A percentile compares a stretch with the other conserved stretches of the same genome.
phyloP scores from a whole-genome alignment of 2,888 invertebrate species.

The Standfussiana lucernea region DNA sequence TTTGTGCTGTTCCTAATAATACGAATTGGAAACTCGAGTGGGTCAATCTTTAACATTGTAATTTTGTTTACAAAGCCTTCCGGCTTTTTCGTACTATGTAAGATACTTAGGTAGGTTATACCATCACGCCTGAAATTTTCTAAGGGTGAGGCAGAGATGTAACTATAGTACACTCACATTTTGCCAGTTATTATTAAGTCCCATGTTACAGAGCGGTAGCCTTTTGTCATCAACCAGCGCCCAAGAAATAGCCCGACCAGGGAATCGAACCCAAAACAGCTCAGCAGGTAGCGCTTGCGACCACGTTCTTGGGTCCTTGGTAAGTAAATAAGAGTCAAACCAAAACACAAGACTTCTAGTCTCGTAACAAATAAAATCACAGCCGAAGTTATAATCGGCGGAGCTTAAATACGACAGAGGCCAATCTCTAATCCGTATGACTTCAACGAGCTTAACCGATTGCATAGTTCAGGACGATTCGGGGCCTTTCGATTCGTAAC shows the following conservation, averaged over 20 bases:
- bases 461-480: conserved; percentile 40
- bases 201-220: background rate
- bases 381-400: conserved; percentile 39
- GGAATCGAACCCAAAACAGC: background rate
- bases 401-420: conserved; percentile 38
- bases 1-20: conserved; percentile 42
- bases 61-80: conserved; percentile 3
- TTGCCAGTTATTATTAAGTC: background rate
- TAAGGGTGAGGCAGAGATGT: background rate
- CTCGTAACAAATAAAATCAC: conserved; percentile 26
- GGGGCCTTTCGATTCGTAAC: conserved; percentile 1
- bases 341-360: conserved; percentile 9
- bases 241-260: background rate
- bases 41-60: conserved; percentile 31
- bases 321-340: background rate
- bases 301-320: too few species aligned
- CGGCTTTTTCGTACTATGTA: background rate
- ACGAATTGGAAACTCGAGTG: conserved; percentile 39
- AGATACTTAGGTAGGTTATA: background rate
- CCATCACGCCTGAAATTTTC: background rate
- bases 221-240: background rate
- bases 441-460: conserved; percentile 41
- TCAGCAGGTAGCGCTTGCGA: background rate
- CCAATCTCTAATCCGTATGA: conserved; percentile 27
- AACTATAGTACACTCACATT: background rate